phyloP scores from a whole-genome alignment of 2,888 invertebrate species.

The Zaprionus obscuricornis region DNA sequence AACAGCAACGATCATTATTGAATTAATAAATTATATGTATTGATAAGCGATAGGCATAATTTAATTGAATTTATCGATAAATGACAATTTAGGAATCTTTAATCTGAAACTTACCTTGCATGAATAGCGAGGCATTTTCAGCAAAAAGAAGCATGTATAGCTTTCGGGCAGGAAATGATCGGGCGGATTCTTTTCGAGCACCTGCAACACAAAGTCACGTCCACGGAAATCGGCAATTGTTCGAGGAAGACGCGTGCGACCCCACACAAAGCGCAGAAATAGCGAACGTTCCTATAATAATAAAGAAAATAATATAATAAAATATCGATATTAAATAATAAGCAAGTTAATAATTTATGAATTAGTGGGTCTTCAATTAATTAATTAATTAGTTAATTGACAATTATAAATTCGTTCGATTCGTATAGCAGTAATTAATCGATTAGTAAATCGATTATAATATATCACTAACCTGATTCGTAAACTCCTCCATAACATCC shows the following conservation, averaged over 20 bases:
- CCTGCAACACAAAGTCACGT: conserved; percentile 97
- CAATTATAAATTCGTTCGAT: too few species aligned
- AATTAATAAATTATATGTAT: too few species aligned
- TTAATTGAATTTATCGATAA: too few species aligned
- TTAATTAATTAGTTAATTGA: too few species aligned
- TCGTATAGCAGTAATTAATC: too few species aligned
- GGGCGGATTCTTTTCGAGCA: conserved; percentile 96
- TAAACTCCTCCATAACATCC: conserved; percentile 99
- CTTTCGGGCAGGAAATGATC: conserved; percentile 98
- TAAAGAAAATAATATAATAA: neutral
- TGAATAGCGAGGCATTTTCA: conserved; percentile 98
- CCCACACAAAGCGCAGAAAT: conserved; percentile 98
- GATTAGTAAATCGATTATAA: neutral
- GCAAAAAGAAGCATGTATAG: conserved; percentile 98
- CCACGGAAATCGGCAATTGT: conserved; percentile 98
- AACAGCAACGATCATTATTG: too few species aligned
- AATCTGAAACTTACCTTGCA: conserved; percentile 89
- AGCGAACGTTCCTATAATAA: conserved; percentile 90
- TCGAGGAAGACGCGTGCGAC: conserved; percentile 94
- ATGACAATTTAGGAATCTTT: neutral
- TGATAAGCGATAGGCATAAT: too few species aligned
- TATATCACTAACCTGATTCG: conserved; percentile 88
- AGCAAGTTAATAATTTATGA: too few species aligned
- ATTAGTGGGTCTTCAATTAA: too few species aligned
- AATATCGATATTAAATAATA: too few species aligned